Percentiles rank a stretch among this genome's conserved stretches.
phyloP scores from a whole-genome alignment of 2,888 invertebrate species.

The Brachyptera putata region DNA sequence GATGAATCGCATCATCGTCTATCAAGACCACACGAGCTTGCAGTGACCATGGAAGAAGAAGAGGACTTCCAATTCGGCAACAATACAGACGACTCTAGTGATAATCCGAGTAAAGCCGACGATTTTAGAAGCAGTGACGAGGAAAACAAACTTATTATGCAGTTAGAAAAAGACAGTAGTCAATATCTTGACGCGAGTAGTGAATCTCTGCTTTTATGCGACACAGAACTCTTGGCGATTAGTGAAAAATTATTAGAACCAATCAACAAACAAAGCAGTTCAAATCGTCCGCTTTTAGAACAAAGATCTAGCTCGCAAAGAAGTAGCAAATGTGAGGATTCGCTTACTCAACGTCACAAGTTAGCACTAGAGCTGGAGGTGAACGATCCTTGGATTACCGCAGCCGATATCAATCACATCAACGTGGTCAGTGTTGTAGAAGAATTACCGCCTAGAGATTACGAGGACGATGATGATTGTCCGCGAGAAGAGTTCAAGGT shows the following conservation, averaged over 20 bases:
- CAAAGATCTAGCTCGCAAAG: neutral
- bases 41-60: slow-evolving; percentile 67
- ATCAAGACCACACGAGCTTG: slow-evolving; percentile 49
- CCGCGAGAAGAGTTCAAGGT: slow-evolving; percentile 45
- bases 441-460: slow-evolving; percentile 14
- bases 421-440: slow-evolving; percentile 31
- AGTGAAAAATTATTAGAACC: neutral
- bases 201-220: slow-evolving; percentile 13
- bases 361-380: slow-evolving; percentile 25
- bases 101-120: slow-evolving; percentile 7
- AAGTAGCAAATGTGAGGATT: slow-evolving; percentile 7
- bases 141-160: slow-evolving; percentile 28
- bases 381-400: slow-evolving; percentile 36
- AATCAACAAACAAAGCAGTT: neutral
- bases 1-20: slow-evolving; percentile 26
- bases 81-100: slow-evolving; percentile 8
- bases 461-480: neutral
- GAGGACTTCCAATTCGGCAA: slow-evolving; percentile 49
- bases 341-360: slow-evolving; percentile 7
- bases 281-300: neutral
- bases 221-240: neutral
- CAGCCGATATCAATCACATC: slow-evolving; percentile 36
- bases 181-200: slow-evolving; percentile 20
- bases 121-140: slow-evolving; percentile 29
- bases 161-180: slow-evolving; percentile 19